phyloP scores from a whole-genome alignment of 2,797 vertebrate species.

The Sebastes minor region DNA sequence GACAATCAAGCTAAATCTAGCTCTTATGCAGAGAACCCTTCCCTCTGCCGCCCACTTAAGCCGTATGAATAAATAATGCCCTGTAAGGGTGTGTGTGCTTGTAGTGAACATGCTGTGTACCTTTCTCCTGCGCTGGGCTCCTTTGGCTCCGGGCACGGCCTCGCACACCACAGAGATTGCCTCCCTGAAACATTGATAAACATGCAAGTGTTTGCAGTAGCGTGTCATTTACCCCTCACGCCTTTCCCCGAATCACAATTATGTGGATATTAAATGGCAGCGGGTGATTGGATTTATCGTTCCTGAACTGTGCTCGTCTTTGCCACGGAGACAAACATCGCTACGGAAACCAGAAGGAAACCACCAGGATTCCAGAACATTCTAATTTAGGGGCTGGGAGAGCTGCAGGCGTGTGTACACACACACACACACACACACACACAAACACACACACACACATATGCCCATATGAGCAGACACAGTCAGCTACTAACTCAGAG shows the following conservation, averaged over 20 bases:
- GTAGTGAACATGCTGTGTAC: constrained; percentile 77
- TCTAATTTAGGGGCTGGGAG: constrained; percentile 65
- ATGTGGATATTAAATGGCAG: constrained; percentile 40
- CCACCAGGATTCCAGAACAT: constrained; percentile 74
- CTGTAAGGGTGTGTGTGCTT: constrained; percentile 50
- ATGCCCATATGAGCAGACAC: neutral
- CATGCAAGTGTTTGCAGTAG: constrained; percentile 30
- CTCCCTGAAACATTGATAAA: constrained; percentile 84
- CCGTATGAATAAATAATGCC: constrained; percentile 77
- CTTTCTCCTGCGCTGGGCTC: constrained; percentile 93
- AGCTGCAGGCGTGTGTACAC: constrained; percentile 9
- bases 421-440: constrained; percentile 2
- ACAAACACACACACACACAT: neutral
- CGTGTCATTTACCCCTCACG: constrained; percentile 39
- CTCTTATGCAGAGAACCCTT: constrained; percentile 69
- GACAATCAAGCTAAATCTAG: constrained; percentile 75
- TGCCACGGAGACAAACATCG: constrained; percentile 60
- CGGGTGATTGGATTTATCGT: constrained; percentile 46
- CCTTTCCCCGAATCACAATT: constrained; percentile 44
- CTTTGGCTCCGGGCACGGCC: constrained; percentile 95
- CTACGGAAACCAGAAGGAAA: constrained; percentile 74
- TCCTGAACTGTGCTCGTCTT: constrained; percentile 34
- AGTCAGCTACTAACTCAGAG: neutral
- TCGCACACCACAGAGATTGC: constrained; percentile 97
- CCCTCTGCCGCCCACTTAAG: constrained; percentile 71